Base-by-base conservation (phyloP, 1,140 invertebrate species). In the Drosophila bipectinata region DNA sequence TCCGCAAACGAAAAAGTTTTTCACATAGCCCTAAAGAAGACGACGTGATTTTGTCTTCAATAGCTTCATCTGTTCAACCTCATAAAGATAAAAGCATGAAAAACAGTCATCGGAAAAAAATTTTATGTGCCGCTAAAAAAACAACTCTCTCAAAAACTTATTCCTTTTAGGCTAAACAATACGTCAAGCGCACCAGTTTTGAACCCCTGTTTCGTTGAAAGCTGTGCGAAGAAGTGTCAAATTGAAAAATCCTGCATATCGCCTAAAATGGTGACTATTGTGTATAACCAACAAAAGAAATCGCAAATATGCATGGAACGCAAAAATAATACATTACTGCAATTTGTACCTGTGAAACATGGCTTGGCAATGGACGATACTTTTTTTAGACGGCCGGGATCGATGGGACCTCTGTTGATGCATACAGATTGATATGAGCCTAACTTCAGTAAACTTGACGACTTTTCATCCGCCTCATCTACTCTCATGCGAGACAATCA, bases 361-460 rank as follows among this genome's bases (percentile, higher is more conserved):
- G 21, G 21, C 21, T 21, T 21, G 21, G 21, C 21, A 21, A 3
- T 21, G 3, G 3, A 21, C 2, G 21, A 3, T 21, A 21, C 2
- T 21, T 21, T 21, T 15, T 15, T 15, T 15, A 15, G 1, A 6
- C 6, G 26, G 26, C 26, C 26, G 26, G 5, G 66, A 1, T 91
- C 83, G 2, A 91, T 89, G 78, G 87, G 91, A 62, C 69, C 12
- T 37, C 12, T 37, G 4, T 9, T 37, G 10, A 10, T 2, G 7
- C 8, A 37, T 2, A 9, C 9, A 3, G 34, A n/a, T 1, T n/a
- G 2, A 37, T 3, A n/a, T 37, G 34, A 0, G 1, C 12, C 41
- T 5, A 10, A 37, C 3, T 12, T 12, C 34, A 37, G 3, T 37
- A 14, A 52, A 9, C 30, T 21, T 2, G 21, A n/a, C 1, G 44